Evolutionary conservation across 2,797 vertebrate species (phyloP).

Genomic region (Notolepis coatsorum): DNA sequence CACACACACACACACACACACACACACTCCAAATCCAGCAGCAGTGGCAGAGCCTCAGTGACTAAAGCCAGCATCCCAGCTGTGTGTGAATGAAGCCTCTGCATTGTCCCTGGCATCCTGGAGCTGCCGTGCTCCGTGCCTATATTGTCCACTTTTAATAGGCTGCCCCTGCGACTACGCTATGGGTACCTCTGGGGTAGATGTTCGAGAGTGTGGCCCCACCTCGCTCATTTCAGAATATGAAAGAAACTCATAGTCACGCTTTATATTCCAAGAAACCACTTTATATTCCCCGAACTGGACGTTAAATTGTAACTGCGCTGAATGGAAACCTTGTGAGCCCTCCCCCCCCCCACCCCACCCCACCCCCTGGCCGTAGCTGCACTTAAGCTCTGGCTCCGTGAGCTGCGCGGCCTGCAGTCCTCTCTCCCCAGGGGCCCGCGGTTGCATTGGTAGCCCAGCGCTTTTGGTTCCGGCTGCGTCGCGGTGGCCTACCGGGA

Average conservation of each 20-base stretch:
- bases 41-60: conserved; percentile 61
- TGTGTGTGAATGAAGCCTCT: conserved; percentile 37
- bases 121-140: conserved; percentile 43
- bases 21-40: conserved; percentile 36
- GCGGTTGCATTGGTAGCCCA: too few species aligned
- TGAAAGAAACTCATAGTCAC: conserved; percentile 35
- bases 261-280: conserved; percentile 39
- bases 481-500: conserved; percentile 47
- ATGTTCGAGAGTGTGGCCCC: conserved; percentile 17
- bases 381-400: conserved; percentile 38
- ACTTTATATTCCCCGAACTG: conserved; percentile 36
- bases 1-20: too few species aligned
- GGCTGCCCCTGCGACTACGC: conserved; percentile 34
- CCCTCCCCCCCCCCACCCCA: conserved; percentile 56
- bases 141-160: conserved; percentile 46
- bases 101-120: conserved; percentile 48
- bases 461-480: conserved; percentile 35
- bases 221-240: too few species aligned
- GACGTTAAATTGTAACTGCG: conserved; percentile 44
- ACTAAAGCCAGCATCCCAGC: conserved; percentile 60
- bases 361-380: conserved; percentile 29
- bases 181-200: conserved; percentile 17
- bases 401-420: conserved; percentile 25
- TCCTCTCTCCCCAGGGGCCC: conserved; percentile 4
- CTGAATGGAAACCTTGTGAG: conserved; percentile 48